phyloP scores from a whole-genome alignment of 2,797 vertebrate genomes.

The Labeo calbasu region DNA sequence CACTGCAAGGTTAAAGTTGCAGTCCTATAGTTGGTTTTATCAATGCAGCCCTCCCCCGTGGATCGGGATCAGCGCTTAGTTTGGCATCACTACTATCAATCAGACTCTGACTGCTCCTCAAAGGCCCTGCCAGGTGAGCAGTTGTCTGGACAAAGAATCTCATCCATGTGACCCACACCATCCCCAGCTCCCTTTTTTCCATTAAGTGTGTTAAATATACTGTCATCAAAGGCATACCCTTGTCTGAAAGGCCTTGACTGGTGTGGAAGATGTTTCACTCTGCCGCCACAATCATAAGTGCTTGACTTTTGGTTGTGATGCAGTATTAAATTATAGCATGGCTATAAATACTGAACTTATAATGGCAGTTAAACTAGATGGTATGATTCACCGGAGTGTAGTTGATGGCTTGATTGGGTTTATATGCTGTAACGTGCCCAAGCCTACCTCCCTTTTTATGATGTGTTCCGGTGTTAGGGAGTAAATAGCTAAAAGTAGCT shows the following conservation, averaged over 20 bases:
- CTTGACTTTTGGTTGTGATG: slow-evolving; percentile 31
- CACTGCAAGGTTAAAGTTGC: slow-evolving; percentile 32
- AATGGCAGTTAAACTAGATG: slow-evolving; percentile 27
- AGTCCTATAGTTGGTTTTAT: slow-evolving; percentile 32
- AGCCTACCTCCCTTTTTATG: slow-evolving; percentile 4
- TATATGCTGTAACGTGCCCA: slow-evolving; percentile 3
- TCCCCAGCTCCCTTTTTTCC: slow-evolving; percentile 48
- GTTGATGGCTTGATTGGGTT: slow-evolving; percentile 33
- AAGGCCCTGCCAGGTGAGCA: slow-evolving; percentile 56
- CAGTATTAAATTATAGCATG: slow-evolving; percentile 41
- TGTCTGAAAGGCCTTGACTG: slow-evolving; percentile 43
- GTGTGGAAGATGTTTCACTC: slow-evolving; percentile 38
- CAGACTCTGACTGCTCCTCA: slow-evolving; percentile 46
- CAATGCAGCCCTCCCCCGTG: slow-evolving; percentile 17
- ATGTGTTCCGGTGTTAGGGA: background rate
- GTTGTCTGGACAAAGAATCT: slow-evolving; percentile 49
- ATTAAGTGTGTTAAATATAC: slow-evolving; percentile 55
- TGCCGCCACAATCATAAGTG: slow-evolving; percentile 27
- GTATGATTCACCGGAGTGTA: background rate
- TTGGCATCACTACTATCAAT: slow-evolving; percentile 42
- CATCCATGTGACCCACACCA: slow-evolving; percentile 46
- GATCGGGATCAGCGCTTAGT: slow-evolving; percentile 32
- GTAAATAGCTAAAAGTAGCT: slow-evolving; percentile 3
- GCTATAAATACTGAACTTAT: slow-evolving; percentile 45
- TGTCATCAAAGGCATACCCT: slow-evolving; percentile 49